Evolutionary conservation across 2,113 vertebrate genomes (phyloP).

Genomic region (Corydoras maculifer): DNA sequence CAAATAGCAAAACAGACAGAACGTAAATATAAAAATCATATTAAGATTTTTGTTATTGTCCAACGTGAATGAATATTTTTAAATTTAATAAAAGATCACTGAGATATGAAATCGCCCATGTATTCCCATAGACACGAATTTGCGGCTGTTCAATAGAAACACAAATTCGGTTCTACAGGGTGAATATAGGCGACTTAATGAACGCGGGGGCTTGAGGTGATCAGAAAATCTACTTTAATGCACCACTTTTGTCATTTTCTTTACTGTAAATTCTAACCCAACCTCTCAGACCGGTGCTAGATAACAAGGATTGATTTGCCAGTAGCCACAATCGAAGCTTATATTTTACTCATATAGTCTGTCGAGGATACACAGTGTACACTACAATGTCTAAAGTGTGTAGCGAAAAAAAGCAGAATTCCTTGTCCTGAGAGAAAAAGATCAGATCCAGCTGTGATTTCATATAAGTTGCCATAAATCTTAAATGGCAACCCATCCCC

Average conservation of each 20-base stretch:
- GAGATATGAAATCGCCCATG: conserved; percentile 59
- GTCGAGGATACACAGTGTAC: neutral
- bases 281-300: too few species aligned
- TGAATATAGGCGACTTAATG: conserved; percentile 74
- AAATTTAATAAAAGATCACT: conserved; percentile 1
- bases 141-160: conserved; percentile 59
- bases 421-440: neutral
- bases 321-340: too few species aligned
- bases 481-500: conserved; percentile 21
- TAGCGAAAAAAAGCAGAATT: neutral
- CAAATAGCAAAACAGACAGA: too few species aligned
- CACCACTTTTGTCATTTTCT: too few species aligned
- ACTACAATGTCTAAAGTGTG: neutral
- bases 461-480: conserved; percentile 16
- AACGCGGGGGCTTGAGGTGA: conserved; percentile 17
- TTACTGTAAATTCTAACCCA: too few species aligned
- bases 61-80: too few species aligned
- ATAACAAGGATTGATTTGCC: too few species aligned
- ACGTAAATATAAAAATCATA: too few species aligned
- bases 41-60: too few species aligned
- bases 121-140: conserved; percentile 67
- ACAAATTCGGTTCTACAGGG: conserved; percentile 90
- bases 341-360: neutral
- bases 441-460: conserved; percentile 14
- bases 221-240: too few species aligned